A percentile compares a stretch with the other conserved stretches of the same genome.
These are phyloP conservation scores for Drosophila miranda DNA, from an alignment of 1,140 invertebrate genomes.

Conservation along the genomic window DNA sequence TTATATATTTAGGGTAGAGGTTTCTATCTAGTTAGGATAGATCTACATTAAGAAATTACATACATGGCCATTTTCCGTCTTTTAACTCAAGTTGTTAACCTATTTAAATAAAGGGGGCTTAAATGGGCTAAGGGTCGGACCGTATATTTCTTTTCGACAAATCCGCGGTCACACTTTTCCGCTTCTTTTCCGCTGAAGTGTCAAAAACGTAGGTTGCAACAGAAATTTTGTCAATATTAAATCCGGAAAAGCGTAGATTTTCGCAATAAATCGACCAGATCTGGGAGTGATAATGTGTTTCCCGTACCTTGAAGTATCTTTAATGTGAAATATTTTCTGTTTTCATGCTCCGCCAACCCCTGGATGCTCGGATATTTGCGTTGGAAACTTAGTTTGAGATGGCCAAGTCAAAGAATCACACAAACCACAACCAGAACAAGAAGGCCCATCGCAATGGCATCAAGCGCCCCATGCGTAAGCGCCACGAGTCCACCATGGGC, in stretches of 20 bases:
- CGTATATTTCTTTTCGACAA: too few species aligned
- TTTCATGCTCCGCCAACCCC: constrained; percentile 35
- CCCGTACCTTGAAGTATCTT: constrained; percentile 1
- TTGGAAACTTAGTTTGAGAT: constrained; percentile 83
- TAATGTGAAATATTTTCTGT: constrained; percentile 46
- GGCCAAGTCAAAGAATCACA: constrained; percentile 99
- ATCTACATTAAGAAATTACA: too few species aligned
- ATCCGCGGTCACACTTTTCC: background rate
- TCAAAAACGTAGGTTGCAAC: constrained; percentile 72
- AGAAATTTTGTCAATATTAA: constrained; percentile 30
- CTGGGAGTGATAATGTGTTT: background rate
- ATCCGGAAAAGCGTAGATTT: constrained; percentile 25
- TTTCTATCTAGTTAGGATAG: too few species aligned
- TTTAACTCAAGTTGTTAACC: too few species aligned
- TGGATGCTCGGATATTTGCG: background rate
- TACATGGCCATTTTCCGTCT: too few species aligned
- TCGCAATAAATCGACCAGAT: constrained; percentile 2
- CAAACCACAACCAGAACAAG: constrained; percentile 98
- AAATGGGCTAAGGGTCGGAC: too few species aligned
- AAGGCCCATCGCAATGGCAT: constrained; percentile 99
- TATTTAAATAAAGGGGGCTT: too few species aligned
- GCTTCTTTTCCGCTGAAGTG: constrained; percentile 69
- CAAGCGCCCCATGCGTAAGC: constrained; percentile 92
- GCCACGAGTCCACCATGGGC: constrained; percentile 95
- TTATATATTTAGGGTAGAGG: too few species aligned